Percentiles rank a stretch among this genome's conserved stretches.
phyloP scores from a whole-genome alignment of 2,888 invertebrate genomes.

The Latrodectus hesperus region DNA sequence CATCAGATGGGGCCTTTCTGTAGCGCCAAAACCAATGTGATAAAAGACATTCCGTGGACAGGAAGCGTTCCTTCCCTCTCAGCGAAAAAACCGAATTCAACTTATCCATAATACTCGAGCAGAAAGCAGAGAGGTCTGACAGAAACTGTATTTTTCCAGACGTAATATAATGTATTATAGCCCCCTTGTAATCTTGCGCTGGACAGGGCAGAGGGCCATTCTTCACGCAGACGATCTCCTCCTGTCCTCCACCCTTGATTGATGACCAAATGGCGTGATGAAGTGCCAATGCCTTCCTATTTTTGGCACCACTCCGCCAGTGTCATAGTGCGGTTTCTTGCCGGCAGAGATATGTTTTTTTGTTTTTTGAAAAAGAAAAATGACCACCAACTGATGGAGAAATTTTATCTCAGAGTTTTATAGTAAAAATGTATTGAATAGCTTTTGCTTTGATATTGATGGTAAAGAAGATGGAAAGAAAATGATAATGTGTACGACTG shows the following conservation, averaged over 20 bases:
- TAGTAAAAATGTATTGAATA: too few relatives aligned
- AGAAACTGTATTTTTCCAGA: conserved; percentile 51
- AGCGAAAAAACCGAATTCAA: conserved; percentile 26
- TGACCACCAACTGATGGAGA: not conserved
- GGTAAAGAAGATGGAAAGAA: too few relatives aligned
- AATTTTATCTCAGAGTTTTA: too few relatives aligned
- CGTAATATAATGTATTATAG: conserved; percentile 52
- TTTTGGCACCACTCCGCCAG: conserved; percentile 46
- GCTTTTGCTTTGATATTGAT: too few relatives aligned
- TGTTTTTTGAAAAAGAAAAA: not conserved
- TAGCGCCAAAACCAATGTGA: not conserved
- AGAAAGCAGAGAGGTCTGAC: conserved; percentile 20
- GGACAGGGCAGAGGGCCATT: conserved; percentile 61
- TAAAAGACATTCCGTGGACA: not conserved
- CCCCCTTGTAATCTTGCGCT: conserved; percentile 54
- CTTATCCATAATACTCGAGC: conserved; percentile 42
- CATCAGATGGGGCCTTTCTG: too few relatives aligned
- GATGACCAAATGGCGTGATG: conserved; percentile 62
- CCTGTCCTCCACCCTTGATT: conserved; percentile 47
- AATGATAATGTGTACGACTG: too few relatives aligned
- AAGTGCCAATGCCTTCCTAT: conserved; percentile 50
- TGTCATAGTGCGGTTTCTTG: conserved; percentile 36
- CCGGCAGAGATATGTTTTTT: not conserved
- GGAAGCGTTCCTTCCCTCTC: not conserved
- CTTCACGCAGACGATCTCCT: conserved; percentile 39